Evolutionary conservation across 2,113 vertebrate genomes (phyloP), one percentile per base, ranked within the genome.

Genomic region (Syrrhaptes paradoxus): DNA sequence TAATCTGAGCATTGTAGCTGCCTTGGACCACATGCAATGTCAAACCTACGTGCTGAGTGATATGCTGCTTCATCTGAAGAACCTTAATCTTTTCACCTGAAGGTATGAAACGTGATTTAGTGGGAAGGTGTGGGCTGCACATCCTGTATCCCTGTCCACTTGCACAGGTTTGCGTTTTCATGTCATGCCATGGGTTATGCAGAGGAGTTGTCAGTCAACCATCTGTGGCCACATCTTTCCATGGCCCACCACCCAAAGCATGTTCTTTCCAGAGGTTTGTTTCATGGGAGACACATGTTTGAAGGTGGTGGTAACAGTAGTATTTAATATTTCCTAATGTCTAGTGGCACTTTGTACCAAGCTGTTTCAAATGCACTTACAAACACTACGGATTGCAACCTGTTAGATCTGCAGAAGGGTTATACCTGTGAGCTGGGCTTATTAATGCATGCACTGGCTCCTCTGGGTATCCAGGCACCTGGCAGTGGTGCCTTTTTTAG

Each of bases 21-120:
- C 65, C 36, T 72, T 28, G 34, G 25, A 52, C 29, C 0, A 0
- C 22, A 19, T 24, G 32, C 13, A 49, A 15, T 29, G 48, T 95
- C 55, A 83, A 3, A 51, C 25, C 43, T 54, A 12, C 0, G 0
- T 54, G 34, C 32, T 0, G 0, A 48, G 36, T 31, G 62, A 83
- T 74, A 32, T 61, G 2, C 31, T 49, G 31, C 17, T 74, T 88
- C 46, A 24, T 16, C 61, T 71, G 52, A 80, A 49, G 65, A 52
- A 41, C 20, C 45, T 59, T 76, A 51, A 59, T 71, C 11, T 28
- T 76, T 79, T 85, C 58, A 66, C 38, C 38, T 71, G 75, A 81
- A 71, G 28, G 9, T 65, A 16, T 28, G 49, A n/a, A 81, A 77
- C 0, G 0, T 38, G 59, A 22, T 58, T 66, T 55, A 31, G 19